phyloP scores from a whole-genome alignment of 2,888 invertebrate genomes.

The Coecobrya sp. region DNA sequence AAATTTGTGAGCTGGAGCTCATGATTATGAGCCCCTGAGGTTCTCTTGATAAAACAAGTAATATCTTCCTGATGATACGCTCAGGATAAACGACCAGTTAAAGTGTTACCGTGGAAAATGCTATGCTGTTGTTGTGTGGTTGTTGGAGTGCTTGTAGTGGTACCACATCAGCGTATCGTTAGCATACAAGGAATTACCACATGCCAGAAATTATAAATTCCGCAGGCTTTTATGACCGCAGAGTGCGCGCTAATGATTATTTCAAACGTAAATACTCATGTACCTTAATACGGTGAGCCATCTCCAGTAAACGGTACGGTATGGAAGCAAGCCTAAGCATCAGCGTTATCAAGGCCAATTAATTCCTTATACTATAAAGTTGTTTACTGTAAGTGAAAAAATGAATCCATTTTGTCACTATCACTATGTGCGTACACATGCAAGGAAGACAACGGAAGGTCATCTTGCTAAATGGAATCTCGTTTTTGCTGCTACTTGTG shows the following conservation, averaged over 20 bases:
- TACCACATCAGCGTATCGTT: background rate
- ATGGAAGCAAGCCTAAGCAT: background rate
- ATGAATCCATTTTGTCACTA: background rate
- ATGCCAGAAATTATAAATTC: conserved; percentile 10
- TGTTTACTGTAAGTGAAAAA: conserved; percentile 4
- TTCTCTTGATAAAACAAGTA: background rate
- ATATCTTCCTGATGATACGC: background rate
- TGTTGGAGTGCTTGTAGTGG: background rate
- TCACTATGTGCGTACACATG: conserved; percentile 1
- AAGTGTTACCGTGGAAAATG: background rate
- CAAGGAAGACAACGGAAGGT: background rate
- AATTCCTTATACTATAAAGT: background rate
- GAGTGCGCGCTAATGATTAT: conserved; percentile 11
- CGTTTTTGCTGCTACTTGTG: background rate
- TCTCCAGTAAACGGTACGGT: too few species aligned
- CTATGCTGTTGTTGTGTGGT: background rate
- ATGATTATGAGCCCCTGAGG: background rate
- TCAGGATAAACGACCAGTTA: background rate
- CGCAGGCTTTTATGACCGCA: conserved; percentile 11
- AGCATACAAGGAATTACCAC: background rate
- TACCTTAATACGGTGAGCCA: too few species aligned
- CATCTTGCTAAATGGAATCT: background rate
- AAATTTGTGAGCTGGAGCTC: background rate
- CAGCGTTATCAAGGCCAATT: conserved; percentile 7
- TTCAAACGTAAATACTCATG: background rate